Evolutionary conservation across 2,113 vertebrate species (phyloP), one percentile per base, ranked within the genome.

Genomic region (Cettia cetti): DNA sequence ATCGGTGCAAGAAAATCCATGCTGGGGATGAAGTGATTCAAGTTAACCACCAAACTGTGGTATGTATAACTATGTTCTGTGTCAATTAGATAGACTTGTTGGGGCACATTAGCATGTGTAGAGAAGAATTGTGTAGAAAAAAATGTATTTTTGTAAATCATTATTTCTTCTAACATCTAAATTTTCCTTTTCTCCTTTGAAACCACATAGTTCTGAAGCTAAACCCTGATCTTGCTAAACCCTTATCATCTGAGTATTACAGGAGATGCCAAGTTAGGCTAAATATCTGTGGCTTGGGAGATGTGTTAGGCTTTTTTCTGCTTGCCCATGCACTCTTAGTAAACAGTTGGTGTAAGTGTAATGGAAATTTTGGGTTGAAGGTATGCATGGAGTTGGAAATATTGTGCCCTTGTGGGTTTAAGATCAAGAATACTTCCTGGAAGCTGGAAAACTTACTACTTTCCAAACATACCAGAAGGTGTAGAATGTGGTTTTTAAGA

Each of bases 1-100:
- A 99, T 97, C 98, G 98, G 80, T 99, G 99, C 97, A 99, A 99
- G 98, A 99, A 99, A 98, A 99, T 99, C 97, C 99, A 99, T 96
- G 99, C 99, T 86, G 99, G 99, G 30, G 99, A 99, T 99, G 98
- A 97, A 99, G 98, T 98, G 95, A 98, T 98, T 97, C 98, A 98
- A 98, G 98, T 98, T 97, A 98, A 98, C 95, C 98, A 97, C 98
- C 98, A 98, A 98, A 98, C 98, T 98, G 98, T 98, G 98, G 98
- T 98, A 98, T 98, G 98, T 98, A 98, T 98, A 94, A 97, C 81
- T 98, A 97, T 95, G 82, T 98, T 98, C 97, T 97, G 91, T 98
- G 97, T 98, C 97, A 94, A 72, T 97, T 97, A 98, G 96, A 85
- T 95, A 90, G 90, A 92, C 69, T n/a, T 94, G 83, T 81, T 8